These are phyloP conservation scores for Chelmon rostratus DNA, from an alignment of 2,797 vertebrate genomes.

Conservation along the genomic window DNA sequence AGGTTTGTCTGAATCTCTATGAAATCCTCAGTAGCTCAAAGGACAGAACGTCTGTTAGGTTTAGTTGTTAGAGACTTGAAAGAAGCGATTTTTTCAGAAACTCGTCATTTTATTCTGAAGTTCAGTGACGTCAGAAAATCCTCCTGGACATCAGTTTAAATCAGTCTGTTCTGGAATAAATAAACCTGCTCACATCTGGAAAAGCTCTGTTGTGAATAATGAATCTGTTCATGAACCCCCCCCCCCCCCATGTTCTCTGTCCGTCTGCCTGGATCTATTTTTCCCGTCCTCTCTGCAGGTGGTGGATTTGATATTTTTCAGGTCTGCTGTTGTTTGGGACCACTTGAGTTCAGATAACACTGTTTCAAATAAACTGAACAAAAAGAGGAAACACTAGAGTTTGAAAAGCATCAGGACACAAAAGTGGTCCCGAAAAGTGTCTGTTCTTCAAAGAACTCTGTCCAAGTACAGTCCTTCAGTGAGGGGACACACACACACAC, in stretches of 20 bases:
- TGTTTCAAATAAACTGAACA: neutral
- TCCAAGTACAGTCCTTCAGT: neutral
- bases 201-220: neutral
- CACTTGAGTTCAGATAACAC: conserved; percentile 11
- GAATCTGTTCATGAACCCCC: no score
- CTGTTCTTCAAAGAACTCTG: neutral
- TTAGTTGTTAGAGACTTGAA: neutral
- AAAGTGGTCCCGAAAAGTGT: neutral
- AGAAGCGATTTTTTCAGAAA: neutral
- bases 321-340: neutral
- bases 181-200: neutral
- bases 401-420: neutral
- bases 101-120: neutral
- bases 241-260: neutral
- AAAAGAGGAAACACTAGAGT: conserved; percentile 19
- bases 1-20: neutral
- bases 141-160: no score
- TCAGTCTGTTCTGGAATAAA: no score
- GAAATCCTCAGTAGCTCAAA: neutral
- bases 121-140: neutral
- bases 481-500: neutral
- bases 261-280: neutral
- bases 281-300: neutral
- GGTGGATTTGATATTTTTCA: neutral
- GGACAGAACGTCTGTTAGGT: neutral